phyloP scores from a whole-genome alignment of 1,140 invertebrate species.

The Holcopasites calliopsidis region DNA sequence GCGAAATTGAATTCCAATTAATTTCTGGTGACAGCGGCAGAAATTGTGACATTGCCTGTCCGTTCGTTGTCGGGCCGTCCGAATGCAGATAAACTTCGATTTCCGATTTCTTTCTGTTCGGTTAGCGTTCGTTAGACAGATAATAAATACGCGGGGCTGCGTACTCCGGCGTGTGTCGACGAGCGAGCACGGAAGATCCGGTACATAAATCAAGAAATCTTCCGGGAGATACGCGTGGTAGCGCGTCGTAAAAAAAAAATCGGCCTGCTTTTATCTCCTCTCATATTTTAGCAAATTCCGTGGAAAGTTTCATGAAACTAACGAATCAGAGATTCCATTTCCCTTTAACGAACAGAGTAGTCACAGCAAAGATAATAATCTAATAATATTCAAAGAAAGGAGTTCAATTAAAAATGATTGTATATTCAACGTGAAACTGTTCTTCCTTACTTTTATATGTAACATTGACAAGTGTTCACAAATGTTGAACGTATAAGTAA shows the following conservation, averaged over 20 bases:
- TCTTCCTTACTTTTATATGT: too few species aligned
- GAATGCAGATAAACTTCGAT: slow-evolving; percentile 29
- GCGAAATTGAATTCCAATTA: too few species aligned
- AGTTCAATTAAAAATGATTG: too few species aligned
- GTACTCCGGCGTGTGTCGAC: slow-evolving; percentile 26
- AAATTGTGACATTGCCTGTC: neutral
- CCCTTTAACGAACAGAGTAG: neutral
- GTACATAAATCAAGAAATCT: slow-evolving; percentile 53
- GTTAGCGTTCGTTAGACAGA: slow-evolving; percentile 21
- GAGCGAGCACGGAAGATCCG: slow-evolving; percentile 51
- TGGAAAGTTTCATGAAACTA: neutral
- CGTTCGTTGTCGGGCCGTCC: neutral
- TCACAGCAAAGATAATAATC: neutral
- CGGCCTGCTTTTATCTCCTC: slow-evolving; percentile 20
- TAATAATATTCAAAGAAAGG: too few species aligned
- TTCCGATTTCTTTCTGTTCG: slow-evolving; percentile 30
- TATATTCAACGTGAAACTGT: too few species aligned
- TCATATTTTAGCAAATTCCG: neutral
- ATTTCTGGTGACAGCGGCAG: neutral
- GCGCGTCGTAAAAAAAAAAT: slow-evolving; percentile 49
- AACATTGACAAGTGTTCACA: too few species aligned
- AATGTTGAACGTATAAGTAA: too few species aligned
- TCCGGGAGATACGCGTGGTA: slow-evolving; percentile 35
- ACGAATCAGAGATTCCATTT: neutral
- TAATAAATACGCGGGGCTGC: slow-evolving; percentile 24